Base-by-base conservation (phyloP, 2,888 invertebrate species). In the Lepidochrysops patricia region DNA sequence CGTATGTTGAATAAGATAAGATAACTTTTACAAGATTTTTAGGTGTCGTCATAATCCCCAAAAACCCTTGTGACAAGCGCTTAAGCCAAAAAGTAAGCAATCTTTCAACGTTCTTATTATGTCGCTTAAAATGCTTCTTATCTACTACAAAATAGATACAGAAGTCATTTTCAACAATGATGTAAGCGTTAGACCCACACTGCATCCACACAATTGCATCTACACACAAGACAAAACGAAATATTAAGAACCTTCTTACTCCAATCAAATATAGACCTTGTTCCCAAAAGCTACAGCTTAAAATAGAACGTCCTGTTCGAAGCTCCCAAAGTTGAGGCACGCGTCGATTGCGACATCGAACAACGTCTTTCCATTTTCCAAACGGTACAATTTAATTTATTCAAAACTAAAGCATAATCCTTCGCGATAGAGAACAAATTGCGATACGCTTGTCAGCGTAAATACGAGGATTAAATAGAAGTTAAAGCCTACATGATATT, bases 311-410 rank as follows among this genome's bases (percentile, higher is more conserved):
- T 60, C 32, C 13, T 61, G 32, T 64, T 65, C 66, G 68, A 67
- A 69, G 66, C 66, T 72, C 70, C 65, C 63, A 73, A 71, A 67
- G 71, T 64, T 69, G 64, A 72, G 79, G 80, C 84, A 84, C 84
- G 84, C 83, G 84, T 79, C 82, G 67, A 76, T 85, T 86, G 79
- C 85, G 73, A 83, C 84, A 86, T 67, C 69, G 64, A 64, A 67
- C 66, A 66, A 62, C 62, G 70, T 76, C 71, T 73, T 72, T 72
- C 70, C 72, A 73, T 77, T 76, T 78, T 77, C 65, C 68, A 76
- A 79, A 77, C 74, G 72, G 73, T 75, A 74, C 67, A 70, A 71
- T 64, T 56, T 29, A 15, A 23, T 56, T 57, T 62, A 50, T 59
- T 34, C 49, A 27, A 77, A 64, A 68, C 61, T 63, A 43, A 26